phyloP scores from a whole-genome alignment of 2,113 vertebrate genomes.

The Lota lota region DNA sequence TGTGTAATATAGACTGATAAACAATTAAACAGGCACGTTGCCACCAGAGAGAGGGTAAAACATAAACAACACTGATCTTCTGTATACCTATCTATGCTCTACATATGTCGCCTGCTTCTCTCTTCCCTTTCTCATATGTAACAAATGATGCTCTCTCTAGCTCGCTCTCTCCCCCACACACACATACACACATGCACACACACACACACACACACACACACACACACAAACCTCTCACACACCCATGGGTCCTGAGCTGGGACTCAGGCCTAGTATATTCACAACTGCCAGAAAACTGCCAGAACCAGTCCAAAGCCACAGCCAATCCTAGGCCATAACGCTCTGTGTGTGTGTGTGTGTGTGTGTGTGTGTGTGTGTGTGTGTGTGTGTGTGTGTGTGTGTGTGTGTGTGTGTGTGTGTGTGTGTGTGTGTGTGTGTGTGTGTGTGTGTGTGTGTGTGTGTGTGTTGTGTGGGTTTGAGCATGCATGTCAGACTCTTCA shows the following conservation, averaged over 20 bases:
- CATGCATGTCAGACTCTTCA: not conserved
- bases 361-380: constrained; percentile 8
- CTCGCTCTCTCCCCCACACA: not conserved
- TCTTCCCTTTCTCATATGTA: not conserved
- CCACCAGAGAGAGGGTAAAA: not conserved
- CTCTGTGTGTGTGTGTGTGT: constrained; percentile 2
- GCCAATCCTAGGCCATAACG: not conserved
- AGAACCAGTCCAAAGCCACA: not conserved
- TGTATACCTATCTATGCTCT: not conserved
- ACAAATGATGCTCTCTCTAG: not conserved
- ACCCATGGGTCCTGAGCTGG: not conserved
- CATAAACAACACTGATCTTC: not conserved
- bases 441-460: constrained; percentile 4
- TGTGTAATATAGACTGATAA: not conserved
- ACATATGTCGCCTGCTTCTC: not conserved
- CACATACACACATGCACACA: too few relatives aligned
- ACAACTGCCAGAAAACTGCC: not conserved
- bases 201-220: too few relatives aligned
- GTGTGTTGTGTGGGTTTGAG: constrained; percentile 6
- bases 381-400: constrained; percentile 1
- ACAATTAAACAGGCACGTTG: not conserved
- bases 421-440: constrained; percentile 14
- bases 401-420: constrained; percentile 3
- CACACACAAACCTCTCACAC: not conserved
- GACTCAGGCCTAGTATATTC: not conserved